These are phyloP conservation scores for Apostichopus japonicus DNA, from an alignment of 35 echinoderm and acorn worm genomes.

Conservation along the genomic window DNA sequence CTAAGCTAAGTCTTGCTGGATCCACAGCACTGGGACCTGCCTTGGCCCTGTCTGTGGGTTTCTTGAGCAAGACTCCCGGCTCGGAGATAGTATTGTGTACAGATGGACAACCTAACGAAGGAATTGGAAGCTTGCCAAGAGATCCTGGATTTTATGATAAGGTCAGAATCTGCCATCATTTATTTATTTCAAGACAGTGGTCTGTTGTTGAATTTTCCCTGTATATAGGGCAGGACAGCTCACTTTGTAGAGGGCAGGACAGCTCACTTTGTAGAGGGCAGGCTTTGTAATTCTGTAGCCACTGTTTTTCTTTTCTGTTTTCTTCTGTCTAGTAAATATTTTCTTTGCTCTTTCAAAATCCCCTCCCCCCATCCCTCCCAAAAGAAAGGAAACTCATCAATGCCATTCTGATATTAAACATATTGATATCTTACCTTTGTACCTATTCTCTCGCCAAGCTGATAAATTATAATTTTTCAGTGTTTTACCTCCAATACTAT, in stretches of 20 bases:
- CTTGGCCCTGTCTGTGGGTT: conserved; percentile 66
- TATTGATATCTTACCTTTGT: too few relatives aligned
- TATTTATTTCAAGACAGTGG: not conserved
- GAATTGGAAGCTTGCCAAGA: conserved; percentile 65
- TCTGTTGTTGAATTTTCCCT: too few relatives aligned
- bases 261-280: too few relatives aligned
- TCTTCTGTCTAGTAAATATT: not conserved
- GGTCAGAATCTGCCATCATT: not conserved
- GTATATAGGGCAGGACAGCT: too few relatives aligned
- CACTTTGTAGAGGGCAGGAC: too few relatives aligned
- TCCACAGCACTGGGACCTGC: conserved; percentile 40
- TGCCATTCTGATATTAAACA: too few relatives aligned
- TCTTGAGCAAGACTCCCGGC: conserved; percentile 81
- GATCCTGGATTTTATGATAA: conserved; percentile 22
- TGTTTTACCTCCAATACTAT: too few relatives aligned
- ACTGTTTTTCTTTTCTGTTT: not conserved
- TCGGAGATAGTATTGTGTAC: conserved; percentile 93
- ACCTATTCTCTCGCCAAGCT: too few relatives aligned
- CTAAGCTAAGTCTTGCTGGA: conserved; percentile 50
- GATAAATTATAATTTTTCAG: too few relatives aligned
- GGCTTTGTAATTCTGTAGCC: not conserved
- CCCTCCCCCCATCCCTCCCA: too few relatives aligned
- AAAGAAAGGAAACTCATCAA: too few relatives aligned
- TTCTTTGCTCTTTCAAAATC: too few relatives aligned
- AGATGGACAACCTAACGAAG: conserved; percentile 86